Percentiles rank a stretch among this genome's conserved stretches.
Evolutionary conservation across 2,888 invertebrate species (phyloP).

Genomic region (Cremastobaeus sp.): DNA sequence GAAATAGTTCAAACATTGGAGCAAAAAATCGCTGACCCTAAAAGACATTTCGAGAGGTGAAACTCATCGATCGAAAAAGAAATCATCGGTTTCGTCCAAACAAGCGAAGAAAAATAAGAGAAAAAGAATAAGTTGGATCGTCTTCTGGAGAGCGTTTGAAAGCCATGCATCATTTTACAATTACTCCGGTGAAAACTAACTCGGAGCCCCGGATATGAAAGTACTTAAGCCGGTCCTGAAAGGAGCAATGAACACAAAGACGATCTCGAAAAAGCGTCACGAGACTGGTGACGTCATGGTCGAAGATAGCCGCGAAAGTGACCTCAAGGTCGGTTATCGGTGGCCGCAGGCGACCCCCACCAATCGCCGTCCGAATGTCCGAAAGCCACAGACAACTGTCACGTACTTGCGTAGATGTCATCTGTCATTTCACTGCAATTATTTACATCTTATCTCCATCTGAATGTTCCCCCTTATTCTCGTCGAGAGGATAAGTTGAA

Average conservation of each 20-base stretch:
- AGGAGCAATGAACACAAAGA: slow-evolving; percentile 42
- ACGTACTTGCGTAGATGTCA: slow-evolving; percentile 41
- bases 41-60: slow-evolving; percentile 36
- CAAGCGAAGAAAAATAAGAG: slow-evolving; percentile 14
- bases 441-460: slow-evolving; percentile 38
- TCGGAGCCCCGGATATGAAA: slow-evolving; percentile 50
- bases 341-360: slow-evolving; percentile 9
- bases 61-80: slow-evolving; percentile 32
- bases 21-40: slow-evolving; percentile 19
- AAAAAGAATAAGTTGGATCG: background rate
- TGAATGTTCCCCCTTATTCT: slow-evolving; percentile 12
- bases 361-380: too few relatives aligned
- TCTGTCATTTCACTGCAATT: slow-evolving; percentile 41
- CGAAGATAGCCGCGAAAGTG: slow-evolving; percentile 62
- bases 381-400: slow-evolving; percentile 35
- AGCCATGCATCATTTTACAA: slow-evolving; percentile 48
- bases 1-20: slow-evolving; percentile 4
- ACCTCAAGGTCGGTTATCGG: slow-evolving; percentile 56
- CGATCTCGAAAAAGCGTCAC: slow-evolving; percentile 38
- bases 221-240: slow-evolving; percentile 42
- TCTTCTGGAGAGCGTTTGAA: slow-evolving; percentile 26
- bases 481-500: slow-evolving; percentile 22
- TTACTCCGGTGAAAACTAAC: slow-evolving; percentile 45
- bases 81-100: slow-evolving; percentile 28
- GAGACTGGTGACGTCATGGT: slow-evolving; percentile 54